A percentile compares a stretch with the other conserved stretches of the same genome.
Conservation (phyloP, 2,797 vertebrate species). For the Pelodytes ibericus region DNA sequence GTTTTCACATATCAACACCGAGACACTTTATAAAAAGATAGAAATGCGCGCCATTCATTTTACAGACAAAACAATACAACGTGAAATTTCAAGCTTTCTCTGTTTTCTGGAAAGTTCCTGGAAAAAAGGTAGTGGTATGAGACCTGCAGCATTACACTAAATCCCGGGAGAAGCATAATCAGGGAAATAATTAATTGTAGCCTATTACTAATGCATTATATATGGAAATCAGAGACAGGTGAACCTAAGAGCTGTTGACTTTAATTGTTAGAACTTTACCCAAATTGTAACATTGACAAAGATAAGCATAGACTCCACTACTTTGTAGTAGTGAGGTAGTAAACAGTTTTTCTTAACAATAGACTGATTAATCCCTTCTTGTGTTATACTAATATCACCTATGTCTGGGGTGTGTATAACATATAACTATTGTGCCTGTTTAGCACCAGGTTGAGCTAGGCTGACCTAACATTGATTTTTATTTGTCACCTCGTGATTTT, state of each 20-base stretch:
- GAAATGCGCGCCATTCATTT: slow-evolving; percentile 56
- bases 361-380: too few relatives aligned
- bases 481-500: too few relatives aligned
- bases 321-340: too few relatives aligned
- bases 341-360: too few relatives aligned
- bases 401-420: too few relatives aligned
- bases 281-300: slow-evolving; percentile 40
- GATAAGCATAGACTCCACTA: slow-evolving; percentile 34
- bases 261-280: slow-evolving; percentile 37
- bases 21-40: slow-evolving; percentile 57
- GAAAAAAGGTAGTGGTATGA: slow-evolving; percentile 54
- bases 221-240: slow-evolving; percentile 44
- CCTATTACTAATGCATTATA: slow-evolving; percentile 45
- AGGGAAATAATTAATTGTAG: slow-evolving; percentile 65
- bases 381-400: too few relatives aligned
- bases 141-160: slow-evolving; percentile 60
- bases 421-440: too few relatives aligned
- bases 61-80: slow-evolving; percentile 59
- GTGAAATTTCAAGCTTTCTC: slow-evolving; percentile 56
- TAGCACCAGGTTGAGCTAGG: too few relatives aligned
- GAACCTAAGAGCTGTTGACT: slow-evolving; percentile 43
- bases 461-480: too few relatives aligned
- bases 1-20: slow-evolving; percentile 61
- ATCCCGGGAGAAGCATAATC: slow-evolving; percentile 50
- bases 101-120: slow-evolving; percentile 56